These are phyloP conservation scores for Proisotoma minuta DNA, from an alignment of 2,888 invertebrate genomes.

Conservation along the genomic window DNA sequence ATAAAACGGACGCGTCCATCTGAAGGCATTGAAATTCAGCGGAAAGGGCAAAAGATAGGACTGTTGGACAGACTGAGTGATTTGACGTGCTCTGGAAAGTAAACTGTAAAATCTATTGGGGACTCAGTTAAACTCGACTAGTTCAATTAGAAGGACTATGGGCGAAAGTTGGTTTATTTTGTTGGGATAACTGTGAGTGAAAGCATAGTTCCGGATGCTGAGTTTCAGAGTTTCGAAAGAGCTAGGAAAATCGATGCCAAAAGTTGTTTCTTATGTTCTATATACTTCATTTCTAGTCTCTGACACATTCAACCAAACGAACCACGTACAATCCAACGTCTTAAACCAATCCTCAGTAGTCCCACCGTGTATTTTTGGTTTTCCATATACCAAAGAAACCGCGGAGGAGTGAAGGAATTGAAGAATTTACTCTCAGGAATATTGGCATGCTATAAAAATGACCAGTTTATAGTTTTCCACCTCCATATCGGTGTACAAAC, in stretches of 20 bases:
- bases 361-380: background rate
- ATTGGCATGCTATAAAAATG: conserved; percentile 18
- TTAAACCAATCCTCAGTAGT: conserved; percentile 6
- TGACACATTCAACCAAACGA: background rate
- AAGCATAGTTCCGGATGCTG: conserved; percentile 1
- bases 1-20: no score
- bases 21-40: no score
- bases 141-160: no score
- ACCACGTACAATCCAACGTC: background rate
- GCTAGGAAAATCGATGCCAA: conserved; percentile 17
- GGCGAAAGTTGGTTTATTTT: background rate
- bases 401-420: background rate
- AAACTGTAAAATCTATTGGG: conserved; percentile 1
- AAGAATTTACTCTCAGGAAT: conserved; percentile 13
- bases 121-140: background rate
- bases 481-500: background rate
- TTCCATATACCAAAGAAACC: background rate
- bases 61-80: no score
- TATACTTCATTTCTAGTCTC: background rate
- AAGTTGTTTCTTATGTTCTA: background rate
- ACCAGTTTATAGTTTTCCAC: conserved; percentile 12
- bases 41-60: no score
- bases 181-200: conserved; percentile 2
- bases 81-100: background rate
- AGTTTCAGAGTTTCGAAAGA: background rate